Evolutionary conservation across 2,797 vertebrate species (phyloP), one percentile per base, ranked within the genome.

Genomic region (Euphonia xanthogaster): DNA sequence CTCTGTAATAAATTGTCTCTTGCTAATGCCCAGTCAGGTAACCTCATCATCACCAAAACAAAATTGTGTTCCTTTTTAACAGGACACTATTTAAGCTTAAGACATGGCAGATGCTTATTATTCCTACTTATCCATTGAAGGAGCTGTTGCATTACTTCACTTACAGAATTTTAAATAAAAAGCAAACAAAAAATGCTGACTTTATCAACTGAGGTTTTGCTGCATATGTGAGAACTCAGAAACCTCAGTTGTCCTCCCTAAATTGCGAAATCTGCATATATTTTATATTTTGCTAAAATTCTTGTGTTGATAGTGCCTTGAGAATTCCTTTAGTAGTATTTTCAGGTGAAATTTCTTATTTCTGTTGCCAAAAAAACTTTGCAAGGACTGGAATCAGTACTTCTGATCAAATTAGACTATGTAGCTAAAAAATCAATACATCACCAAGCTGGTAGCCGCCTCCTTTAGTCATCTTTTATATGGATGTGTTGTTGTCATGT

Each of bases 51-150:
- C 25, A 44, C 4, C 13, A 31, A 60, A 81, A 71, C 28, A 77
- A 67, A 57, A 55, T 6, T 0, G 3, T 71, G 5, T 44, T 53
- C 3, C 12, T 48, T 54, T 76, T 40, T 55, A 60, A 51, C 37
- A 68, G 45, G 4, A 42, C 2, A n/a, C 11, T 85, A 68, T 14
- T n/a, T 22, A 37, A 61, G 9, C 16, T 85, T 66, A 70, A 86
- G 76, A 50, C 1, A 2, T 1, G 1, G 8, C 37, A 83, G 44
- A 31, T 3, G 0, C 21, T 77, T 75, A n/a, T 84, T 65, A 53
- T 62, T 90, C 30, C 22, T 37, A 39, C 11, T 66, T 61, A 48
- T 8, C 0, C 0, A 33, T 76, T 40, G 66, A 88, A 93, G 61
- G 12, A 73, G 9, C 27, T 62, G 18, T 60, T 79, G 33, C 10